Conservation (phyloP, 2,113 vertebrate genomes). For the Salminus brasiliensis region DNA sequence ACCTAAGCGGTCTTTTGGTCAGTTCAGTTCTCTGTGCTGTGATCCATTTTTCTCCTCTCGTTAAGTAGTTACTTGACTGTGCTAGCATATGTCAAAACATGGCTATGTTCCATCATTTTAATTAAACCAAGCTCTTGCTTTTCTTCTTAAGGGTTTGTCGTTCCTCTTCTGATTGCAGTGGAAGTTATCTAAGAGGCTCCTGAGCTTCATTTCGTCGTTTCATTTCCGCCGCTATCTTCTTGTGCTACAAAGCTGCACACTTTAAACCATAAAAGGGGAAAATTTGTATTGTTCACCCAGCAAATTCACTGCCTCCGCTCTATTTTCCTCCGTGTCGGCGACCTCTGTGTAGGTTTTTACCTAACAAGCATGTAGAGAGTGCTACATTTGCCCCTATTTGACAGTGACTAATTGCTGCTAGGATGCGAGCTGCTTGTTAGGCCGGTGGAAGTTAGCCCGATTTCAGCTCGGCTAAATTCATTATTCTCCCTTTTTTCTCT, state of each 20-base stretch:
- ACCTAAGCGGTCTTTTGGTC: background rate
- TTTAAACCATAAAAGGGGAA: conserved; percentile 22
- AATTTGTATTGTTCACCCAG: conserved; percentile 42
- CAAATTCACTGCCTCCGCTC: conserved; percentile 65
- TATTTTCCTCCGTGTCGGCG: conserved; percentile 77
- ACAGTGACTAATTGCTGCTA: conserved; percentile 84
- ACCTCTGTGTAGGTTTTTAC: conserved; percentile 82
- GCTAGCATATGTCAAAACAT: background rate
- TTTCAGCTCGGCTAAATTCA: conserved; percentile 77
- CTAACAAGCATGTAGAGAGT: conserved; percentile 81
- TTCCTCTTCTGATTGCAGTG: background rate
- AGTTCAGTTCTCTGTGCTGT: background rate
- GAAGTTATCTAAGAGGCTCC: background rate
- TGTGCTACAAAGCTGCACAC: conserved; percentile 4
- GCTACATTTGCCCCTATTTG: conserved; percentile 83
- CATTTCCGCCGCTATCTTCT: background rate
- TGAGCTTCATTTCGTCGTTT: conserved; percentile 6
- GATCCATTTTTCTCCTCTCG: background rate
- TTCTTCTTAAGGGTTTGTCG: background rate
- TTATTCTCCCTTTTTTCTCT: conserved; percentile 75
- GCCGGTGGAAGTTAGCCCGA: conserved; percentile 73
- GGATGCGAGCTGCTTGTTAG: conserved; percentile 81
- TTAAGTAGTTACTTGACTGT: background rate
- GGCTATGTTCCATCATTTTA: background rate
- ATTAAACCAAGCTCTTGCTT: background rate